Evolutionary conservation across 2,113 vertebrate genomes (phyloP), one percentile per base, ranked within the genome.

Genomic region (Corythornis vintsioides): DNA sequence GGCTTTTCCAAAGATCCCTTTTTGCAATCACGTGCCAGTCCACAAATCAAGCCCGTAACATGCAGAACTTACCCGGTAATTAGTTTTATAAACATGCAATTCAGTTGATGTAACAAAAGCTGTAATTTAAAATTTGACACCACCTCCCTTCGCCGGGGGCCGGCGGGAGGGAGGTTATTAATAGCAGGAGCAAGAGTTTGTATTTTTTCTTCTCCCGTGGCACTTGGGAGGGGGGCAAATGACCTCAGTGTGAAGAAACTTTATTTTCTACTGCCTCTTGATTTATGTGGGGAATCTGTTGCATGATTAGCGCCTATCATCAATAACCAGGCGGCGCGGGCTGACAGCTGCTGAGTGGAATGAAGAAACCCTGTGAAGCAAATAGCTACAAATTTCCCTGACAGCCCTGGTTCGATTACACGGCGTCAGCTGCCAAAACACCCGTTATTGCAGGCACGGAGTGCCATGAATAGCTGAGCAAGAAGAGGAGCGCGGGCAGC

Each of bases 351-450:
- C 97, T 94, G 96, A 97, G 97, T 95, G 98, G 95, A 96, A 96
- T 91, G 96, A 93, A 98, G 97, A 97, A 96, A 95, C 92, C 93
- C 83, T 92, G 96, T 74, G 92, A 89, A 94, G 97, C 97, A 96
- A 97, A 97, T 91, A 95, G 97, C 97, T 96, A 97, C 97, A 97
- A 97, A 98, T 97, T 97, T 97, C 92, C 91, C 97, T 98, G 97
- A 97, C 97, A 97, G 97, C 94, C 89, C 96, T 40, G 96, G 93
- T 97, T 97, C 97, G 92, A 92, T 97, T 97, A 97, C 97, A 72
- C 56, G 94, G 91, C 76, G 93, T 96, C 97, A 97, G 97, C 97
- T 97, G 97, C 97, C 97, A 97, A 97, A 98, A 96, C 96, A 97
- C 95, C 96, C 64, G 90, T 92, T 96, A 95, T 92, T 85, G 94